phyloP scores from a whole-genome alignment of 2,797 vertebrate genomes.

The Atherinosoma microstoma region DNA sequence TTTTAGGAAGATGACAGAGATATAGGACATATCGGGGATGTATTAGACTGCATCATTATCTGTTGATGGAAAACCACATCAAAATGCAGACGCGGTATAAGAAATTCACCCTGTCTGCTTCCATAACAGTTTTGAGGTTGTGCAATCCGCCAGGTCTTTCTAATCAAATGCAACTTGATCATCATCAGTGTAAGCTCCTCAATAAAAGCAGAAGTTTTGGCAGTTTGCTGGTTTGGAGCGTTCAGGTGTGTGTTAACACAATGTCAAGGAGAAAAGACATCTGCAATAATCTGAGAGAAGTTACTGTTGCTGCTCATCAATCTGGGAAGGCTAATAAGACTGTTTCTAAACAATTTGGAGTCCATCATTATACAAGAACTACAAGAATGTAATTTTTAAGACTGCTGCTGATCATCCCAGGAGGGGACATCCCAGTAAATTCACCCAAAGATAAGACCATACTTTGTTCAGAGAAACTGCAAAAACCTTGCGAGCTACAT shows the following conservation, averaged over 20 bases:
- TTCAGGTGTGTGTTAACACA: neutral
- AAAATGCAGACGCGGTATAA: neutral
- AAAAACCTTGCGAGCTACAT: neutral
- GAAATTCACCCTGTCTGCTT: neutral
- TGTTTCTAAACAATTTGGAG: too few relatives aligned
- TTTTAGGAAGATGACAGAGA: slow-evolving; percentile 31
- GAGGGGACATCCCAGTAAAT: neutral
- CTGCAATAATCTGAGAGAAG: neutral
- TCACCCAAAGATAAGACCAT: too few relatives aligned
- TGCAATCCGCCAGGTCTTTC: neutral
- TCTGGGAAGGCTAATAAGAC: too few relatives aligned
- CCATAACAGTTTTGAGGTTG: neutral
- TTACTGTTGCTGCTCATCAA: neutral
- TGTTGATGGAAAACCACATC: neutral
- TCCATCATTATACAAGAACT: too few relatives aligned
- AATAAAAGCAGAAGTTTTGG: neutral
- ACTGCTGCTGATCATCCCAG: neutral
- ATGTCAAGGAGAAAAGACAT: neutral
- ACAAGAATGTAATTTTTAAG: too few relatives aligned
- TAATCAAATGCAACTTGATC: neutral
- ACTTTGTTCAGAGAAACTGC: too few relatives aligned
- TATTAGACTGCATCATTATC: neutral
- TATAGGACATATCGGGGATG: neutral
- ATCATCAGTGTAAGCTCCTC: neutral
- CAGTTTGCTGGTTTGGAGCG: neutral